Evolutionary conservation across 2,797 vertebrate genomes (phyloP), one percentile per base, ranked within the genome.

Genomic region (Corythornis leucogaster): DNA sequence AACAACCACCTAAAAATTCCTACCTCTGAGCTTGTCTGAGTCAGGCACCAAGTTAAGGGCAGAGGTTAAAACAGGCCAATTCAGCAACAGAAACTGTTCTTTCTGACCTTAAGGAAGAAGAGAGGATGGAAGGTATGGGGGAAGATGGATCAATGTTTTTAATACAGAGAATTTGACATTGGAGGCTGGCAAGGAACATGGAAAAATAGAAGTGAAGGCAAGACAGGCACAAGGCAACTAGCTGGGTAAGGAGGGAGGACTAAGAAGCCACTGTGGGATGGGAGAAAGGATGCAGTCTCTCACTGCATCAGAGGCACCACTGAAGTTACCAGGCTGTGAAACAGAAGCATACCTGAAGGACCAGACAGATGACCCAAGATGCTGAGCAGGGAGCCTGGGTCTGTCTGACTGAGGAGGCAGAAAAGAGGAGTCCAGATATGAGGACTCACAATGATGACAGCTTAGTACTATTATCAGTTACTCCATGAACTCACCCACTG

Each of bases 281-380:
- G 35, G 15, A 77, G 45, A 71, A 62, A 71, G 31, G 48, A 76
- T 30, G 31, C 8, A 38, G 31, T 40, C 38, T 40, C 38, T 14
- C 38, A 30, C 28, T 54, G 40, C 45, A 54, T 15, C 45, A 24
- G 70, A 63, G 24, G 22, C 50, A 68, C 18, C 13, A 14, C 25
- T n/a, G 46, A 69, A 25, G 40, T 45, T 58, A 64, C 13, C 22
- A 59, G 61, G 40, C 40, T 43, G 33, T 55, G 66, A 73, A 78
- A 64, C 28, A 40, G 28, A 61, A 48, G 12, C 1, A 26, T 31
- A 22, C 9, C 43, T 22, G 38, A 58, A 33, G 30, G 43, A 78
- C 7, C 48, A 43, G 54, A 15, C 0, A 2, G 24, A 38, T 61
- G 2, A 0, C 51, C 46, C 38, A 30, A 46, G 25, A 30, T 2